Evolutionary conservation across 1,140 invertebrate genomes (phyloP).

Genomic region (Caerostris darwini): DNA sequence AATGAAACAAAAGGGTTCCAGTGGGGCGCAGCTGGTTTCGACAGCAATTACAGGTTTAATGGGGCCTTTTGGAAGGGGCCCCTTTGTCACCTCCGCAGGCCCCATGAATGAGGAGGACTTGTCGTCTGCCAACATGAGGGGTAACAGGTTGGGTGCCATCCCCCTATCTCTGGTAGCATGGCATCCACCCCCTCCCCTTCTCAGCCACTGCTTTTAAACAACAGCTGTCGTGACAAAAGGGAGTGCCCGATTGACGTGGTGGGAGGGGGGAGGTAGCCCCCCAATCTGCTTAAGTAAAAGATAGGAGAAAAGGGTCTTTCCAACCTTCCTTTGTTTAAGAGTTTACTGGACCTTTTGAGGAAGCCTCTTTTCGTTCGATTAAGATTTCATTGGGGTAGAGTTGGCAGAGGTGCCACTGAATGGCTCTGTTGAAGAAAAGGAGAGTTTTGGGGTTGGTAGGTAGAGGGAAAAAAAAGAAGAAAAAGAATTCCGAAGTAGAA

Average conservation of each 20-base stretch:
- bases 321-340: slow-evolving; percentile 68
- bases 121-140: slow-evolving; percentile 72
- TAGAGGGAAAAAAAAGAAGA: background rate
- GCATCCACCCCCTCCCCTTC: background rate
- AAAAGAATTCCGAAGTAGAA: background rate
- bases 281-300: slow-evolving; percentile 60
- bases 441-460: slow-evolving; percentile 43
- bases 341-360: slow-evolving; percentile 67
- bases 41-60: slow-evolving; percentile 77
- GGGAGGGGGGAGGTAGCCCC: slow-evolving; percentile 1
- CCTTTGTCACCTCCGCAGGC: slow-evolving; percentile 63
- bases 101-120: slow-evolving; percentile 65
- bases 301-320: slow-evolving; percentile 52
- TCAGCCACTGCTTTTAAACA: slow-evolving; percentile 65
- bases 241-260: slow-evolving; percentile 52
- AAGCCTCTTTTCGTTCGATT: slow-evolving; percentile 74
- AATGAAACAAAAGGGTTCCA: slow-evolving; percentile 69
- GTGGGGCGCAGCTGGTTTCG: slow-evolving; percentile 71
- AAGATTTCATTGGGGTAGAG: slow-evolving; percentile 72
- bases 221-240: slow-evolving; percentile 75
- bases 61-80: slow-evolving; percentile 68
- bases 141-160: slow-evolving; percentile 73
- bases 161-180: slow-evolving; percentile 8
- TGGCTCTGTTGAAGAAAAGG: background rate
- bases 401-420: background rate